Conservation (phyloP, 2,888 invertebrate genomes). For the Sarcophaga variegata region DNA sequence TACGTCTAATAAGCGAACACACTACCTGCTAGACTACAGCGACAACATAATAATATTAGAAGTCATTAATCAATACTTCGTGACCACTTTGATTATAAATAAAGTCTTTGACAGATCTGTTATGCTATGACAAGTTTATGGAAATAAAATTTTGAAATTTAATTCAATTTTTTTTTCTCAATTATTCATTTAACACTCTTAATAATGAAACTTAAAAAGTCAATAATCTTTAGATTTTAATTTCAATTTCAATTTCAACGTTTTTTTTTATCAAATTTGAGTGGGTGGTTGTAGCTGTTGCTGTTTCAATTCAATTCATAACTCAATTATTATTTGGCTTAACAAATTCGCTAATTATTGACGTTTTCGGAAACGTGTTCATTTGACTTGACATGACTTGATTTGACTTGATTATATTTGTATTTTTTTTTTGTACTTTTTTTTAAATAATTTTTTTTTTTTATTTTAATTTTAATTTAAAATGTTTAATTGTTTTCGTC, state of each 20-base stretch:
- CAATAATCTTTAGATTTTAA: slow-evolving; percentile 5
- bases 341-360: slow-evolving; percentile 10
- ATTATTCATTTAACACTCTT: neutral
- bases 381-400: slow-evolving; percentile 22
- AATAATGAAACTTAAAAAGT: slow-evolving; percentile 19
- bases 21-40: too few relatives aligned
- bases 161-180: neutral
- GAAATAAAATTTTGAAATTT: neutral
- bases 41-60: too few relatives aligned
- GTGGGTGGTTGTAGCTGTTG: slow-evolving; percentile 13
- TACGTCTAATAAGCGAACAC: too few relatives aligned
- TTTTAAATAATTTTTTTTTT: neutral
- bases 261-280: neutral
- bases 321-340: neutral
- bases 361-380: slow-evolving; percentile 8
- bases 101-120: too few relatives aligned
- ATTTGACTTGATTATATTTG: neutral
- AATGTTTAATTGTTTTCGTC: neutral
- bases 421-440: slow-evolving; percentile 10
- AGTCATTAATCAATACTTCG: too few relatives aligned
- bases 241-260: neutral
- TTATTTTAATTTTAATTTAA: neutral
- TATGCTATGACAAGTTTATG: neutral
- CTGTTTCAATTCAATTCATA: neutral
- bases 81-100: too few relatives aligned